Evolutionary conservation across 92 coral and sea anemone genomes (phyloP).

Genomic region (Meandrina meandrites): DNA sequence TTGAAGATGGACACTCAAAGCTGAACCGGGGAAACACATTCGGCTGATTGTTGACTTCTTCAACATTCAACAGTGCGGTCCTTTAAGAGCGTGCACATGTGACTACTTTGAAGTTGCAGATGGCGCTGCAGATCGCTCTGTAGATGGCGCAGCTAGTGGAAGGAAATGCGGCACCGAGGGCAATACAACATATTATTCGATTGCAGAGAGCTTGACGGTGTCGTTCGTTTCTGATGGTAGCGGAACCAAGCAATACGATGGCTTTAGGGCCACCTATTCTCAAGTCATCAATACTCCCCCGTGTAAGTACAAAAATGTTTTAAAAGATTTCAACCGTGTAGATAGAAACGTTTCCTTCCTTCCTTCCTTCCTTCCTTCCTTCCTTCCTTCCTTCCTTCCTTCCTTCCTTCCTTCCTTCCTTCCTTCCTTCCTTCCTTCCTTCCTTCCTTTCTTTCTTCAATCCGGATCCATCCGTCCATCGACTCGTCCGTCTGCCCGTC

Average conservation of each 20-base stretch:
- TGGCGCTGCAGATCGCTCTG: not conserved
- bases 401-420: not conserved
- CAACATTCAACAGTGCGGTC: not conserved
- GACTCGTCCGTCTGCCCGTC: too few relatives aligned
- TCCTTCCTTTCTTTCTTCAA: not conserved
- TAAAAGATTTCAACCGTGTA: too few relatives aligned
- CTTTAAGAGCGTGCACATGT: not conserved
- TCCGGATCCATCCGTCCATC: too few relatives aligned
- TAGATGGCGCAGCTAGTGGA: not conserved
- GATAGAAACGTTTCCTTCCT: not conserved
- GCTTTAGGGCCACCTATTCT: slow-evolving; percentile 3
- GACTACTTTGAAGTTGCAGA: slow-evolving; percentile 17
- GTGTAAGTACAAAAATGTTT: not conserved
- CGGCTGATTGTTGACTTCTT: not conserved
- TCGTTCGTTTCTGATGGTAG: not conserved
- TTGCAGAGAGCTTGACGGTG: slow-evolving; percentile 3
- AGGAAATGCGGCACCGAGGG: not conserved
- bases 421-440: not conserved
- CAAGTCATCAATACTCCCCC: slow-evolving; percentile 12
- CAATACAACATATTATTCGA: not conserved
- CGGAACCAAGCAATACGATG: not conserved
- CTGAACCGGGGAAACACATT: not conserved
- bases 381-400: too few relatives aligned
- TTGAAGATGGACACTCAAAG: slow-evolving; percentile 8
- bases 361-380: not conserved